Evolutionary conservation across 1,140 invertebrate genomes (phyloP).

Genomic region (Drosophila simulans): DNA sequence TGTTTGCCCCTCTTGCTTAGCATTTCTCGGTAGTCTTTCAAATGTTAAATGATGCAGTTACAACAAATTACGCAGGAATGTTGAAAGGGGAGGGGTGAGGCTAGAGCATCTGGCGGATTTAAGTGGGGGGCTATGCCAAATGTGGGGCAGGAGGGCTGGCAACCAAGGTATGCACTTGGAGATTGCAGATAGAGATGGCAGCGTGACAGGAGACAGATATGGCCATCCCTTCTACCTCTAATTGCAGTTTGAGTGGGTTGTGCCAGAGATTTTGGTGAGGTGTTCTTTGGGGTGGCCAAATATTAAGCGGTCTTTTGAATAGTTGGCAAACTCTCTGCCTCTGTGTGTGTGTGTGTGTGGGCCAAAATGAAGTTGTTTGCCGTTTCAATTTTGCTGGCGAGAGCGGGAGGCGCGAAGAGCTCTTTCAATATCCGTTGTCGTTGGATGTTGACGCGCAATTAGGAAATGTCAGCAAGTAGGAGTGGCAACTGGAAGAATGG

Average conservation of each 20-base stretch:
- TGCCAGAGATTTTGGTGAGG: slow-evolving; percentile 20
- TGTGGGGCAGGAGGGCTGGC: not conserved
- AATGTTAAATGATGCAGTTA: slow-evolving; percentile 79
- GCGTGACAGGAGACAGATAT: slow-evolving; percentile 41
- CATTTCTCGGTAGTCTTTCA: slow-evolving; percentile 67
- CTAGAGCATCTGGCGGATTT: not conserved
- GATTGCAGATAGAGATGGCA: slow-evolving; percentile 50
- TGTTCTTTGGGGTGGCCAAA: slow-evolving; percentile 32
- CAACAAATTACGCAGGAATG: slow-evolving; percentile 72
- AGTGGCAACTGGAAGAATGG: not conserved
- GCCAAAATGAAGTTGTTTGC: slow-evolving; percentile 71
- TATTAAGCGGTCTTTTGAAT: slow-evolving; percentile 65
- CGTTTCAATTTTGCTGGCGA: slow-evolving; percentile 61
- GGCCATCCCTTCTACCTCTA: slow-evolving; percentile 35
- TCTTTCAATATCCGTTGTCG: slow-evolving; percentile 72
- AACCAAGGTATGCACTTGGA: slow-evolving; percentile 43
- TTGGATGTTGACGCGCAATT: slow-evolving; percentile 65
- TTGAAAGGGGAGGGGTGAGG: slow-evolving; percentile 9
- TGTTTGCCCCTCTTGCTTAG: slow-evolving; percentile 18
- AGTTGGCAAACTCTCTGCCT: slow-evolving; percentile 35
- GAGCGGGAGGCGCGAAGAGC: slow-evolving; percentile 21
- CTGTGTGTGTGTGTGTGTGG: slow-evolving; percentile 21
- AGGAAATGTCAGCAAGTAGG: slow-evolving; percentile 62
- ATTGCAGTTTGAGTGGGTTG: slow-evolving; percentile 30
- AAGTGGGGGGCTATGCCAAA: slow-evolving; percentile 1